Evolutionary conservation across 2,113 vertebrate species (phyloP), one percentile per base, ranked within the genome.

Genomic region (Serinus canaria): DNA sequence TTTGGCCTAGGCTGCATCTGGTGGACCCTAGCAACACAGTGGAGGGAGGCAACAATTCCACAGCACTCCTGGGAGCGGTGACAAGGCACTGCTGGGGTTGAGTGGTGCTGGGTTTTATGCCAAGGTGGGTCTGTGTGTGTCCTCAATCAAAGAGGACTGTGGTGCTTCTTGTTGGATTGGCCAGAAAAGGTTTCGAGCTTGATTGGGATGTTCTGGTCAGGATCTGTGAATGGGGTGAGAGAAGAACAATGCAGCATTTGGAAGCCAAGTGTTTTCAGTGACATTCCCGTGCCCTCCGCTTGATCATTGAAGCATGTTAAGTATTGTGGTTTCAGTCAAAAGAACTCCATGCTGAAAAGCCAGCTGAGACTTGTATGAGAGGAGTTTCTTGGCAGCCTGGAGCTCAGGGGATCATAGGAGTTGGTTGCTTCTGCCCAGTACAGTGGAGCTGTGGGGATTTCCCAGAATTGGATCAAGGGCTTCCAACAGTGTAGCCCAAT

Each of bases 341-440:
- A 92, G 92, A 93, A 30, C 91, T 93, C 94, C 96, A 93, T 94
- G 95, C 96, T 95, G 95, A 93, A 97, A 97, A 97, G 94, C 95
- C 96, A 97, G 96, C 93, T 97, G 96, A 95, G 94, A 89, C 96
- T 97, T 92, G 95, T 66, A 89, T 89, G 89, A 87, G 92, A 89
- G 89, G 89, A 93, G 94, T 52, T 93, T 91, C 64, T 94, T 93
- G 96, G 94, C 96, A 95, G 94, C 89, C 64, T 3, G 0, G 47
- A 67, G 68, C 94, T 92, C 89, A 31, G 91, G 83, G 95, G 80
- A 67, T 82, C 91, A 41, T 64, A 90, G 80, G 80, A 89, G 80
- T 35, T 81, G 83, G 86, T 97, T 92, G 92, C 69, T 41, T 95
- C 86, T 94, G 89, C 95, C 95, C 94, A 89, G 86, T 49, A 25